phyloP scores from a whole-genome alignment of 1,140 invertebrate species.

The Dreissena rostriformis region DNA sequence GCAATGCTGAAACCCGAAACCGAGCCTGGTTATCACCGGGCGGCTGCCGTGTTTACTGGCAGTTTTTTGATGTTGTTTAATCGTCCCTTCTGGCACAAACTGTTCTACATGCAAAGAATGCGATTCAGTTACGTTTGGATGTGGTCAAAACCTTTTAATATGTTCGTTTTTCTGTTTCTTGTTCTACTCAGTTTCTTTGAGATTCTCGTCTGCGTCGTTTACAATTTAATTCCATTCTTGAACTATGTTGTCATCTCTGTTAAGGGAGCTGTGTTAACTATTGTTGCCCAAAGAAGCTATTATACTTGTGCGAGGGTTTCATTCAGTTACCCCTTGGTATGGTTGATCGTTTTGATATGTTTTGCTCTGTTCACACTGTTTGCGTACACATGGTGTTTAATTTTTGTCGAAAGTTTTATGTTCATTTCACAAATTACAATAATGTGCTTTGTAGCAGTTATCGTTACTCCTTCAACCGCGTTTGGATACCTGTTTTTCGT shows the following conservation, averaged over 20 bases:
- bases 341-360: background rate
- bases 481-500: slow-evolving; percentile 46
- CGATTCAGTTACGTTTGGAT: background rate
- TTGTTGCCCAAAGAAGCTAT: background rate
- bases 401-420: slow-evolving; percentile 25
- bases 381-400: slow-evolving; percentile 26
- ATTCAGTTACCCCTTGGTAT: background rate
- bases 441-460: slow-evolving; percentile 40
- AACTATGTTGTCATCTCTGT: slow-evolving; percentile 17
- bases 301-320: background rate
- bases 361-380: background rate
- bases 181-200: slow-evolving; percentile 26
- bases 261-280: slow-evolving; percentile 18
- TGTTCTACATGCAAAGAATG: slow-evolving; percentile 5
- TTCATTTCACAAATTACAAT: slow-evolving; percentile 31
- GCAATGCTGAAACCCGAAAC: background rate
- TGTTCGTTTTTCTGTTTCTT: background rate
- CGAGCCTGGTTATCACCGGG: slow-evolving; percentile 24
- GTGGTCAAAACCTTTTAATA: background rate
- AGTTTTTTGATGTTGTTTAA: slow-evolving; percentile 31
- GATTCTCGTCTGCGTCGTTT: slow-evolving; percentile 15
- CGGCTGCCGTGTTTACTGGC: background rate
- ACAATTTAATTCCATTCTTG: slow-evolving; percentile 15
- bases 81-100: slow-evolving; percentile 5
- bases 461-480: slow-evolving; percentile 30